phyloP scores from a whole-genome alignment of 2,113 vertebrate genomes.

The Epinephelus lanceolatus region DNA sequence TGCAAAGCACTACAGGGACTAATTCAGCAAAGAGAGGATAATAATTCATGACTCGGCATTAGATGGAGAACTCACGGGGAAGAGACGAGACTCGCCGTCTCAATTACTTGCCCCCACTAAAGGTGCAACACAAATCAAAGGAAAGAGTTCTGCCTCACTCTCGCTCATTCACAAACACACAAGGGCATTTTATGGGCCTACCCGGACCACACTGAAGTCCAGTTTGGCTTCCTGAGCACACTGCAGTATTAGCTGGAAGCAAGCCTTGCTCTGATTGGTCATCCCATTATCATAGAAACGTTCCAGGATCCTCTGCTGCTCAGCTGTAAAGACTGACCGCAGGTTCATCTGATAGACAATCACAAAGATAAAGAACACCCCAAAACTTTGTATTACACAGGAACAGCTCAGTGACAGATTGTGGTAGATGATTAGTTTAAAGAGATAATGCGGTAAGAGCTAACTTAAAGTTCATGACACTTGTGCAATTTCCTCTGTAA shows the following conservation, averaged over 20 bases:
- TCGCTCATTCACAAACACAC: constrained; percentile 7
- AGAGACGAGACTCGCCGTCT: constrained; percentile 33
- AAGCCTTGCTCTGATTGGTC: constrained; percentile 99
- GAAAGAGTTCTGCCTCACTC: neutral
- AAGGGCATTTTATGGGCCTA: constrained; percentile 77
- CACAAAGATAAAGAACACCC: neutral
- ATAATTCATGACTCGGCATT: constrained; percentile 29
- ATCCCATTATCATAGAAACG: constrained; percentile 99
- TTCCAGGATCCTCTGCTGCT: constrained; percentile 97
- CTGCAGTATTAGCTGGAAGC: constrained; percentile 99
- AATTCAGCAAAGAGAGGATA: constrained; percentile 19
- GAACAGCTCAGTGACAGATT: neutral
- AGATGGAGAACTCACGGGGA: constrained; percentile 22
- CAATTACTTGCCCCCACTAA: constrained; percentile 8
- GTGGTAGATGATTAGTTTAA: neutral
- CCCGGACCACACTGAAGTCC: constrained; percentile 99
- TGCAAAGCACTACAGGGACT: constrained; percentile 18
- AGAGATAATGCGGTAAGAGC: neutral
- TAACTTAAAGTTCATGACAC: neutral
- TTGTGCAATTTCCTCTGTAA: constrained; percentile 10
- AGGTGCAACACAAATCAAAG: constrained; percentile 19
- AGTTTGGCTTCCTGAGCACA: constrained; percentile 99
- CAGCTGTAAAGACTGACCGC: constrained; percentile 97
- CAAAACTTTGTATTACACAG: neutral
- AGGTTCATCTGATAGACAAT: constrained; percentile 93